phyloP scores from a whole-genome alignment of 2,888 invertebrate genomes.

The Tiliacea aurago region DNA sequence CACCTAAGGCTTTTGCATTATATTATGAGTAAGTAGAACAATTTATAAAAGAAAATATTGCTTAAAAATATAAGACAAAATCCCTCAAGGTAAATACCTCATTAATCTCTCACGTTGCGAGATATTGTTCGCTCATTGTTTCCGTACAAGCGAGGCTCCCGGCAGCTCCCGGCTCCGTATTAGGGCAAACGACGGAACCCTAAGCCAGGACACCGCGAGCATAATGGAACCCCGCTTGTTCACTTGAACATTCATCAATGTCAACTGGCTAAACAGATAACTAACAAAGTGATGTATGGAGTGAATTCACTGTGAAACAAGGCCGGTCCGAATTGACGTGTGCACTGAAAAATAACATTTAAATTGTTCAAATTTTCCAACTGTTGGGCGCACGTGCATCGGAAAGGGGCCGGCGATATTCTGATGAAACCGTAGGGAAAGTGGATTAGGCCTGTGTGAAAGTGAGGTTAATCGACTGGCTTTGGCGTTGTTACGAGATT shows the following conservation, averaged over 20 bases:
- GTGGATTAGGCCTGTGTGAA: slow-evolving; percentile 47
- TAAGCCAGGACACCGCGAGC: slow-evolving; percentile 64
- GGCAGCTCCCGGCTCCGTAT: slow-evolving; percentile 64
- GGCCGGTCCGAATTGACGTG: slow-evolving; percentile 68
- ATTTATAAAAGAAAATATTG: slow-evolving; percentile 48
- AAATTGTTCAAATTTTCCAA: slow-evolving; percentile 56
- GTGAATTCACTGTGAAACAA: slow-evolving; percentile 80
- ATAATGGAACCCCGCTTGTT: slow-evolving; percentile 70
- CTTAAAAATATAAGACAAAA: slow-evolving; percentile 57
- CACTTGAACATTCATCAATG: slow-evolving; percentile 83
- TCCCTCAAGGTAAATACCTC: slow-evolving; percentile 60
- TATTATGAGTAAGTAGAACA: slow-evolving; percentile 20
- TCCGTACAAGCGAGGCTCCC: slow-evolving; percentile 56
- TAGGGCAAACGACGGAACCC: slow-evolving; percentile 70
- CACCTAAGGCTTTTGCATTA: slow-evolving; percentile 21
- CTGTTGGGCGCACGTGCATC: slow-evolving; percentile 35
- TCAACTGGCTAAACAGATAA: slow-evolving; percentile 83
- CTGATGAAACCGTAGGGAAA: slow-evolving; percentile 37
- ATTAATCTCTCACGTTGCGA: slow-evolving; percentile 66
- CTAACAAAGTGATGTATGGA: slow-evolving; percentile 85
- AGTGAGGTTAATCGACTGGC: slow-evolving; percentile 55
- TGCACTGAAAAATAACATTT: slow-evolving; percentile 65
- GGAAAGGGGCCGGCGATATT: slow-evolving; percentile 12
- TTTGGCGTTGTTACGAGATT: slow-evolving; percentile 52
- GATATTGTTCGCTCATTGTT: slow-evolving; percentile 72